These are phyloP conservation scores for Prunella fulvescens DNA, from an alignment of 2,113 vertebrate genomes.

Conservation along the genomic window DNA sequence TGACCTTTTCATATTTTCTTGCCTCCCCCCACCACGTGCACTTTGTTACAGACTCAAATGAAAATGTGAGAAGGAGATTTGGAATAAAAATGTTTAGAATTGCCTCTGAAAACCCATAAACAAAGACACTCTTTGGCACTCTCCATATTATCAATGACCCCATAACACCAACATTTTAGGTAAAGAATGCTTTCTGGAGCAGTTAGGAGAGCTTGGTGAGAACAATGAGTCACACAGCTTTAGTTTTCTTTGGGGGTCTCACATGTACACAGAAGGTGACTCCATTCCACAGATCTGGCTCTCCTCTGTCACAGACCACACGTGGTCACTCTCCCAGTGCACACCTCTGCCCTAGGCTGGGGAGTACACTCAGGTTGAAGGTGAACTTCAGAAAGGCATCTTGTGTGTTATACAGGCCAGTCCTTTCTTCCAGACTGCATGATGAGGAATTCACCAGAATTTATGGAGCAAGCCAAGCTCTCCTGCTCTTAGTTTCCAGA, in stretches of 20 bases:
- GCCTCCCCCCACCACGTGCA: accelerated
- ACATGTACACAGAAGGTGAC: background rate
- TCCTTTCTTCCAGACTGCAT: background rate
- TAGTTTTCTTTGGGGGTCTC: background rate
- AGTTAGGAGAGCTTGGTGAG: background rate
- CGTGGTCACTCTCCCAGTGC: accelerated
- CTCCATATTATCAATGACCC: background rate
- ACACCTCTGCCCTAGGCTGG: accelerated
- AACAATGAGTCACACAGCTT: background rate
- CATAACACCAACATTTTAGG: background rate
- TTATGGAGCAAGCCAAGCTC: background rate
- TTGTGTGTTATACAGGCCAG: background rate
- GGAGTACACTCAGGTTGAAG: background rate
- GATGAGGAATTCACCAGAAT: background rate
- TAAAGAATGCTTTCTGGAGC: background rate
- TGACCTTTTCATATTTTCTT: background rate
- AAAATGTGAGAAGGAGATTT: background rate
- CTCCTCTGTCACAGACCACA: background rate
- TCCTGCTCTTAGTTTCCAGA: background rate
- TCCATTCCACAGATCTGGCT: background rate
- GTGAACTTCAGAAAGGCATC: background rate
- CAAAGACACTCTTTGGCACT: background rate
- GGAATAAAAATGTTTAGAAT: background rate
- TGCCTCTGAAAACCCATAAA: background rate
- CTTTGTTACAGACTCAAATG: background rate